Percentiles rank a stretch among this genome's conserved stretches.
phyloP scores from a whole-genome alignment of 2,888 invertebrate genomes.

The Drosophila anomalata region DNA sequence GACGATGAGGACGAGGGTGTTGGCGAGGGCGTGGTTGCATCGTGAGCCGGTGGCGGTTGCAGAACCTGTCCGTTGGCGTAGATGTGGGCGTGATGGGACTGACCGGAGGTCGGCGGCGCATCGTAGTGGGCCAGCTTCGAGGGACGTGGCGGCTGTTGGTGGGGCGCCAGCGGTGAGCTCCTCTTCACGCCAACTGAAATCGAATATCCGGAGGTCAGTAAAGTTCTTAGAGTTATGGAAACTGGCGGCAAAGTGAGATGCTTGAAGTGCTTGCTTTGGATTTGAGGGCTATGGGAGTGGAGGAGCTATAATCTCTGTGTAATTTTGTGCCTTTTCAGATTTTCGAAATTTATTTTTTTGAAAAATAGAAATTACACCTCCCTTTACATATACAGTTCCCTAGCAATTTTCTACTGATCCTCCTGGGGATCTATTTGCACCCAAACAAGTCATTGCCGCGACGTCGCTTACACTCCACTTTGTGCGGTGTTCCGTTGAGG shows the following conservation, averaged over 20 bases:
- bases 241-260: neutral
- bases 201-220: neutral
- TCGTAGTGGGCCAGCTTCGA: conserved; percentile 83
- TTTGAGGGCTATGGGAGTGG: too few species aligned
- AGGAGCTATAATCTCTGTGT: too few species aligned
- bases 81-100: conserved; percentile 50
- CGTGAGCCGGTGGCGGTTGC: conserved; percentile 65
- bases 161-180: conserved; percentile 85
- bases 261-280: neutral
- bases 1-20: conserved; percentile 70
- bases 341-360: neutral
- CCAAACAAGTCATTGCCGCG: neutral
- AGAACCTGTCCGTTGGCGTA: conserved; percentile 65
- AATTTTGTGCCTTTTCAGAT: neutral
- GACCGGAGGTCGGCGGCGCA: conserved; percentile 62
- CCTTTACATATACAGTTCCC: neutral
- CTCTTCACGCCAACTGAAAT: conserved; percentile 84
- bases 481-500: conserved; percentile 75
- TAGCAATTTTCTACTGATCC: neutral
- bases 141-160: conserved; percentile 84
- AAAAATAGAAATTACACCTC: neutral
- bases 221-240: neutral
- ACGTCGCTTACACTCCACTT: conserved; percentile 80
- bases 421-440: neutral
- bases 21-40: conserved; percentile 64